phyloP scores from a whole-genome alignment of 2,113 vertebrate genomes.

The Hemiscyllium ocellatum region DNA sequence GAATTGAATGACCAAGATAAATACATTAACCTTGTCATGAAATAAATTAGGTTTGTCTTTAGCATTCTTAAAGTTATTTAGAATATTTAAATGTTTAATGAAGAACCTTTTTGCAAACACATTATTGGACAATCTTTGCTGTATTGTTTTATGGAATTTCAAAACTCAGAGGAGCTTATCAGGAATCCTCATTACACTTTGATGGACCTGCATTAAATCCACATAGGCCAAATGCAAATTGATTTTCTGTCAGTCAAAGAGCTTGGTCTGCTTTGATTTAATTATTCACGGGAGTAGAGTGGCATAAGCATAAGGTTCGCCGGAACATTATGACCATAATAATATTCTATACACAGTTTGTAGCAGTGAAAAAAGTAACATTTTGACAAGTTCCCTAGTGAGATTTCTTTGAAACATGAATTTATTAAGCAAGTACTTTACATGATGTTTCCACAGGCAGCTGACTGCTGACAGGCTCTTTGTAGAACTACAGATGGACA shows the following conservation, averaged over 20 bases:
- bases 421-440: background rate
- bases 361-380: background rate
- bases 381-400: background rate
- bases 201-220: background rate
- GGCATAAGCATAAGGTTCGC: background rate
- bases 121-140: background rate
- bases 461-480: background rate
- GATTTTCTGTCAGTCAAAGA: background rate
- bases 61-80: background rate
- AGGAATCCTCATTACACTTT: background rate
- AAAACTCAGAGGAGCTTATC: background rate
- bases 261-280: background rate
- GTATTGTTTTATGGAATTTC: background rate
- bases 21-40: background rate
- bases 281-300: background rate
- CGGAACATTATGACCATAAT: background rate
- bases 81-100: slow-evolving; percentile 17
- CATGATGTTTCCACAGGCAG: background rate
- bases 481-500: slow-evolving; percentile 13
- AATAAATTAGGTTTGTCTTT: background rate
- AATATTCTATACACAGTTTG: background rate
- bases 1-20: background rate
- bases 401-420: background rate
- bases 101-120: background rate
- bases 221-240: background rate